Percentiles rank a stretch among this genome's conserved stretches.
phyloP scores from a whole-genome alignment of 2,888 invertebrate genomes.

The Xestia rhomboidea region DNA sequence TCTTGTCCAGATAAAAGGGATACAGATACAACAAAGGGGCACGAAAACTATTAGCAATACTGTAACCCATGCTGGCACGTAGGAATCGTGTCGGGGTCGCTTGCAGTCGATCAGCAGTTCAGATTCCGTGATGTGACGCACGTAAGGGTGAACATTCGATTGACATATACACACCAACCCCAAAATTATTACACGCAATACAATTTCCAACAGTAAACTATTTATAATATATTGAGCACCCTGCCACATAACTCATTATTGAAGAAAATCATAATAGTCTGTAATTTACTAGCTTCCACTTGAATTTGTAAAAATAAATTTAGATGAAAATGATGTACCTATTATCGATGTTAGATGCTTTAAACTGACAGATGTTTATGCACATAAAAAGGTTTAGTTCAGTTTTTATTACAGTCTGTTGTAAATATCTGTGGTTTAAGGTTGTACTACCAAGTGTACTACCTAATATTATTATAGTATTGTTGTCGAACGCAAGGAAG shows the following conservation, averaged over 20 bases:
- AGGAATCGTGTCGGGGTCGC: conserved; percentile 92
- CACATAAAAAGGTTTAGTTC: conserved; percentile 25
- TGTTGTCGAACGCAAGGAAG: not conserved
- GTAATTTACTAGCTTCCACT: conserved; percentile 27
- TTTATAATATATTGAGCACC: conserved; percentile 60
- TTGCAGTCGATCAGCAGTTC: conserved; percentile 93
- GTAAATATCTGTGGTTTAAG: not conserved
- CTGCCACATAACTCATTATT: conserved; percentile 66
- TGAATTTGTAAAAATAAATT: conserved; percentile 41
- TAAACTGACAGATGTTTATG: conserved; percentile 21
- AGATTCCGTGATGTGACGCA: conserved; percentile 93
- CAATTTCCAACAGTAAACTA: conserved; percentile 69
- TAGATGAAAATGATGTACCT: conserved; percentile 8
- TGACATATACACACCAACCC: conserved; percentile 87
- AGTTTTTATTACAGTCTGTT: conserved; percentile 6
- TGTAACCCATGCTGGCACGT: conserved; percentile 92
- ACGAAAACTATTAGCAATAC: conserved; percentile 91
- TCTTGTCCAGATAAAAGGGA: conserved; percentile 75
- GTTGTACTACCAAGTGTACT: not conserved
- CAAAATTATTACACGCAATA: conserved; percentile 73
- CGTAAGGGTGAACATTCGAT: conserved; percentile 91
- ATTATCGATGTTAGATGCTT: conserved; percentile 4
- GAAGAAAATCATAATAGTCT: conserved; percentile 14
- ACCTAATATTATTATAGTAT: not conserved
- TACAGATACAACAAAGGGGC: conserved; percentile 90